A percentile compares a stretch with the other conserved stretches of the same genome.
Conservation (phyloP, 2,113 vertebrate species). For the Pungitius pungitius region DNA sequence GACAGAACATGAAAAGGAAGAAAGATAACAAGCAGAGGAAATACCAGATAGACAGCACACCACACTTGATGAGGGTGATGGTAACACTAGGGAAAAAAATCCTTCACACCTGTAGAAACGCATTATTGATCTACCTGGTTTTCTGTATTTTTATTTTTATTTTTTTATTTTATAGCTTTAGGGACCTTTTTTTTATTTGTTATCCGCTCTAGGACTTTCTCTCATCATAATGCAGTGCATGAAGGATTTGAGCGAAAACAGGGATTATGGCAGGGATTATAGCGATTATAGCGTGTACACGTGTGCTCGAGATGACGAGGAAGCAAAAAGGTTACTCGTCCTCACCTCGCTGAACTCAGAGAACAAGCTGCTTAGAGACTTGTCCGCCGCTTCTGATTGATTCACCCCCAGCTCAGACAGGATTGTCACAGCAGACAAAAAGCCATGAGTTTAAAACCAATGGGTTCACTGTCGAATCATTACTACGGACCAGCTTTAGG, state of each 20-base stretch:
- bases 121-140: neutral
- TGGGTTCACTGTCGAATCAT: neutral
- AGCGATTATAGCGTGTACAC: neutral
- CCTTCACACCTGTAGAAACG: neutral
- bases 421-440: conserved; percentile 4
- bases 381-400: conserved; percentile 32
- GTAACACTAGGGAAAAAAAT: neutral
- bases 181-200: neutral
- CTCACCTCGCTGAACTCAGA: conserved; percentile 20
- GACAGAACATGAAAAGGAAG: neutral
- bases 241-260: conserved; percentile 12
- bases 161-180: too few species aligned
- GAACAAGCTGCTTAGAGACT: conserved; percentile 50
- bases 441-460: neutral
- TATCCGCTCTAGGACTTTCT: neutral
- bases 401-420: neutral
- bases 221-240: neutral
- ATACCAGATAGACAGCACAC: conserved; percentile 41
- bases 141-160: neutral
- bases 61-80: conserved; percentile 8
- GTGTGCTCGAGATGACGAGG: conserved; percentile 24
- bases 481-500: neutral
- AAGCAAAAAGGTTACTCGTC: conserved; percentile 47
- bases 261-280: conserved; percentile 29
- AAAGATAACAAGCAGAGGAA: conserved; percentile 50